These are phyloP conservation scores for Morus bassanus DNA, from an alignment of 2,797 vertebrate genomes.

Conservation along the genomic window DNA sequence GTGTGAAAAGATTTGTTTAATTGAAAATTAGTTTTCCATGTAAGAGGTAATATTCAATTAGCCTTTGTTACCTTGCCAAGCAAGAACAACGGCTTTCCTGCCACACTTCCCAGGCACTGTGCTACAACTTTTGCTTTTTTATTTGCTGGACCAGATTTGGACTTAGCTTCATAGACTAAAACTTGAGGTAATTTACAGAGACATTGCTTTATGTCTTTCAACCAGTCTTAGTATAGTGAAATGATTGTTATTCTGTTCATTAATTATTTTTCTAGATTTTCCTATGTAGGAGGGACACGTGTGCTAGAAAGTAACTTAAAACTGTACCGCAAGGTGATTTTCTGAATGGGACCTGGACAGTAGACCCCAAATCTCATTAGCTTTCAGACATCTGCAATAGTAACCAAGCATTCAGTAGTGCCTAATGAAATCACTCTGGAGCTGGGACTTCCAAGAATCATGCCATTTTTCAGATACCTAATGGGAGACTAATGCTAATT, in stretches of 20 bases:
- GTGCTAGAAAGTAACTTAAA: neutral
- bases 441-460: neutral
- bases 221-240: neutral
- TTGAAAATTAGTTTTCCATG: neutral
- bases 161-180: neutral
- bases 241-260: neutral
- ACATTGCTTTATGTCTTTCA: neutral
- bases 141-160: neutral
- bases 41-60: neutral
- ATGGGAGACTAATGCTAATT: neutral
- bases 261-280: neutral
- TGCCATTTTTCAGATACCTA: neutral
- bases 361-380: neutral
- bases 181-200: neutral
- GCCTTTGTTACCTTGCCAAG: neutral
- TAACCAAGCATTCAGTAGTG: neutral
- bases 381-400: neutral
- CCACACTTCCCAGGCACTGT: neutral
- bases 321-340: neutral
- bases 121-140: neutral
- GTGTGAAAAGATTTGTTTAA: neutral
- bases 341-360: neutral
- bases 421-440: neutral
- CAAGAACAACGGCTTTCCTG: neutral
- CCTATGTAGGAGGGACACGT: fast-evolving